Evolutionary conservation across 2,113 vertebrate genomes (phyloP), one percentile per base, ranked within the genome.

Genomic region (Raphicerus campestris): DNA sequence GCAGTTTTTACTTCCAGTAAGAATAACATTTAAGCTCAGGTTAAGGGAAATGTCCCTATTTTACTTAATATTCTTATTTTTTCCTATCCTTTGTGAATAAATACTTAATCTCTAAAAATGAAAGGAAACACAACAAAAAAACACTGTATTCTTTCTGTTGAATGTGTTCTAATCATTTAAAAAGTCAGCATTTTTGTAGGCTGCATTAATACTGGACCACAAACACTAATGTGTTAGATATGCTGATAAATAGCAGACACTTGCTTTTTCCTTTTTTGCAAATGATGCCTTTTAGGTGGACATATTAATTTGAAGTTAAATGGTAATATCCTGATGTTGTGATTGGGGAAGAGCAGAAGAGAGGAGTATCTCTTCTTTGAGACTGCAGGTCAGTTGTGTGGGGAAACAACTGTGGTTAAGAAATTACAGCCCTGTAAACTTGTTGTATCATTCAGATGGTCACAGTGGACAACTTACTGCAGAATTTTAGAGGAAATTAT

Each of bases 201-300:
- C 26, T 13, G 82, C 58, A 56, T 95, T 97, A 95, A 80, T 97
- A 56, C 53, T 95, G 70, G 39, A 17, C 51, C 30, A 35, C 32
- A 92, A 83, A 82, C 58, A 93, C 75, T 89, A 73, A 73, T 13
- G 58, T 97, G 80, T 94, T 83, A 87, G 47, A 77, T 89, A 42
- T 89, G 39, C 39, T 95, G 66, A 94, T 92, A 96, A 66, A 87
- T 82, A 97, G 83, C 83, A 84, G 61, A 89, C n/a, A 77, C 61
- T 97, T 96, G 92, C 47, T 85, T 97, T 95, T 97, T 75, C 55
- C 39, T 90, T 73, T 92, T 92, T 73, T 66, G 87, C 58, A 91
- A 91, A 87, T 89, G 70, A 60, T 89, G 56, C 78, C 87, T 96
- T 98, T 95, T 97, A 97, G 83, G 66, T 89, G 42, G 94, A 81